A percentile compares a stretch with the other conserved stretches of the same genome.
These are phyloP conservation scores for Drosophila mayaguana DNA, from an alignment of 2,888 invertebrate species.

Conservation along the genomic window DNA sequence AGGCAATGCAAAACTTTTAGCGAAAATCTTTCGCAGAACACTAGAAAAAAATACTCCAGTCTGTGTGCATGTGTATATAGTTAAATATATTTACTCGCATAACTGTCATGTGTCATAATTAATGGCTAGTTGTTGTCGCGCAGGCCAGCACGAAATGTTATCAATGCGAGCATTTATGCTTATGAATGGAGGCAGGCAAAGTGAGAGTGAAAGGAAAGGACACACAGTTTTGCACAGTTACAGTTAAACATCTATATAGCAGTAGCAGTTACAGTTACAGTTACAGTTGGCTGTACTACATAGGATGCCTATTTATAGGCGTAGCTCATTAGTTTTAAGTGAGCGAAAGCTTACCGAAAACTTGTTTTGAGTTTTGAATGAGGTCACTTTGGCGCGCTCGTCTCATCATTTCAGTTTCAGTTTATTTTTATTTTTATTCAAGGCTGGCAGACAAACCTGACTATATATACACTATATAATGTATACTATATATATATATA, in stretches of 20 bases:
- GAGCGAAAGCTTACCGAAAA: slow-evolving; percentile 76
- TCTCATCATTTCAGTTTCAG: slow-evolving; percentile 73
- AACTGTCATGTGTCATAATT: slow-evolving; percentile 70
- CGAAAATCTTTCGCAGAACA: slow-evolving; percentile 27
- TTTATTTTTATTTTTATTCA: slow-evolving; percentile 75
- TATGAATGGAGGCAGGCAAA: slow-evolving; percentile 28
- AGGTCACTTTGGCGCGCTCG: slow-evolving; percentile 71
- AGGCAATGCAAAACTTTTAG: not conserved
- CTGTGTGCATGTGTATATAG: slow-evolving; percentile 6
- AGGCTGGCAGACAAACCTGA: slow-evolving; percentile 66
- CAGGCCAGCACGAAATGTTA: slow-evolving; percentile 52
- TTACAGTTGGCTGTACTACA: slow-evolving; percentile 19
- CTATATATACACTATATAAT: slow-evolving; percentile 14
- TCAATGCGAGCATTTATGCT: slow-evolving; percentile 57
- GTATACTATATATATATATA: slow-evolving; percentile 7
- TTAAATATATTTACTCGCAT: slow-evolving; percentile 40
- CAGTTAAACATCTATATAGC: slow-evolving; percentile 9
- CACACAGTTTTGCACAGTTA: slow-evolving; percentile 14
- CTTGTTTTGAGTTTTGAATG: slow-evolving; percentile 80
- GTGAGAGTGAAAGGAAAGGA: slow-evolving; percentile 17
- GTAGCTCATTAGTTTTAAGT: slow-evolving; percentile 78
- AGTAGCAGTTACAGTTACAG: slow-evolving; percentile 15
- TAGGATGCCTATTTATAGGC: slow-evolving; percentile 70
- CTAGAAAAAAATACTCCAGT: not conserved
- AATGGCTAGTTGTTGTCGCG: slow-evolving; percentile 57